Base-by-base conservation (phyloP, 1,140 invertebrate genomes). In the Radopholus similis region DNA sequence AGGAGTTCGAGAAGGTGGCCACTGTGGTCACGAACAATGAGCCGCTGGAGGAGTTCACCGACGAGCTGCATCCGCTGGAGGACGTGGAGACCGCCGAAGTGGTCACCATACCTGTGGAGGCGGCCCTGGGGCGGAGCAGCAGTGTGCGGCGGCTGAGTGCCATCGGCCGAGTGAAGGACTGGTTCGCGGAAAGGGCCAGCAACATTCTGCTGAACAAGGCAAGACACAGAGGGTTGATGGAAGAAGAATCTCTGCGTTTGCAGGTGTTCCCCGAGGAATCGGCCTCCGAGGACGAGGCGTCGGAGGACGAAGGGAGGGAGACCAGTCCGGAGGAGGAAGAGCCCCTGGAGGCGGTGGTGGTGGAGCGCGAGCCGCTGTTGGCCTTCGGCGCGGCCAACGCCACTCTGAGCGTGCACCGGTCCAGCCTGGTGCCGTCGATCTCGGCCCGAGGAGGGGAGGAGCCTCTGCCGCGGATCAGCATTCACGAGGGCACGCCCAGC, bases 1-100 rank as follows among this genome's bases (percentile, higher is more conserved):
- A 77, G 11, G 78, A 80, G 59, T 72, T 80, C 0, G 77, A 82
- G 51, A 82, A 82, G 56, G 82, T 80, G 67, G 78, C 78, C 38
- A 40, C 56, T 4, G 66, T 76, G 23, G 80, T 82, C 4, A 60
- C 53, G 4, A 65, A 70, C 34, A 13, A 49, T 21, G 68, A 80
- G 32, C 76, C 82, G 11, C 64, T 62, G n/a, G 64, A 56, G 15
- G 71, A 77, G 5, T 35, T 42, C 32, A 35, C 59, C 18, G 78
- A 80, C 59, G 70, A 66, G 30, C 65, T 74, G 18, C 75, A 59
- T n/a, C 80, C 78, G 18, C 70, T 80, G 42, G 74, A 80, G n/a
- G n/a, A n/a, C 57, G 59, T 81, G 44, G 75, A 65, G 40, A 82
- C 78, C 68, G 68, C 79, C 26, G 71, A 21, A 15, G 38, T 79